These are phyloP conservation scores for Agrochola lota DNA, from an alignment of 2,888 invertebrate species.

Conservation along the genomic window DNA sequence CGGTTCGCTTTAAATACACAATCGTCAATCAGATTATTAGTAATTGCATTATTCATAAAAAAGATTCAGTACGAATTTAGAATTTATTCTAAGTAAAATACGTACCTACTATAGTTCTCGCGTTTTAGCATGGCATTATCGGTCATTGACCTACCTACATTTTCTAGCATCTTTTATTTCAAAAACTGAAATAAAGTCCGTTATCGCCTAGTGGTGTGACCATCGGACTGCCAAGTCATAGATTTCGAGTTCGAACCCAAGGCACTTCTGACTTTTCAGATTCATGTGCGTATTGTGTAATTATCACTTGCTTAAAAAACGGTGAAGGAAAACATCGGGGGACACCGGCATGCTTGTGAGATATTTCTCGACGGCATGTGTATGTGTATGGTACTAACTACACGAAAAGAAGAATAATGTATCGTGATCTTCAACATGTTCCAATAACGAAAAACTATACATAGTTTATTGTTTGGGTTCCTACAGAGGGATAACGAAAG, in stretches of 20 bases:
- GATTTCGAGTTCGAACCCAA: too few relatives aligned
- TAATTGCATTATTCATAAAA: not conserved
- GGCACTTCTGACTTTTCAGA: too few relatives aligned
- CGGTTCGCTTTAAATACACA: not conserved
- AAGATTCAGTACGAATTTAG: not conserved
- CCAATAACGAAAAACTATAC: not conserved
- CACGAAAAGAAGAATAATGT: too few relatives aligned
- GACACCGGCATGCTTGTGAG: too few relatives aligned
- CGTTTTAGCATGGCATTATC: not conserved
- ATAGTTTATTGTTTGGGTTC: not conserved
- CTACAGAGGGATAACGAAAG: not conserved
- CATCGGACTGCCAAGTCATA: too few relatives aligned
- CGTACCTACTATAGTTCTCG: not conserved
- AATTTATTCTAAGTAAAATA: not conserved
- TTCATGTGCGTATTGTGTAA: too few relatives aligned
- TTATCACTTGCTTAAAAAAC: too few relatives aligned
- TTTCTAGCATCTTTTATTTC: not conserved
- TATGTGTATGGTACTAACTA: too few relatives aligned
- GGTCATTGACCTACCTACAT: not conserved
- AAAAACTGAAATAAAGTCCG: not conserved
- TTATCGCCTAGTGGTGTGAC: too few relatives aligned
- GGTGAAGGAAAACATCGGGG: too few relatives aligned
- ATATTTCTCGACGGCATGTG: too few relatives aligned
- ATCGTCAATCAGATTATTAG: not conserved
- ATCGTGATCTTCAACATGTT: not conserved